phyloP scores from a whole-genome alignment of 2,888 invertebrate genomes.

The Lissocephala sabroskyi region DNA sequence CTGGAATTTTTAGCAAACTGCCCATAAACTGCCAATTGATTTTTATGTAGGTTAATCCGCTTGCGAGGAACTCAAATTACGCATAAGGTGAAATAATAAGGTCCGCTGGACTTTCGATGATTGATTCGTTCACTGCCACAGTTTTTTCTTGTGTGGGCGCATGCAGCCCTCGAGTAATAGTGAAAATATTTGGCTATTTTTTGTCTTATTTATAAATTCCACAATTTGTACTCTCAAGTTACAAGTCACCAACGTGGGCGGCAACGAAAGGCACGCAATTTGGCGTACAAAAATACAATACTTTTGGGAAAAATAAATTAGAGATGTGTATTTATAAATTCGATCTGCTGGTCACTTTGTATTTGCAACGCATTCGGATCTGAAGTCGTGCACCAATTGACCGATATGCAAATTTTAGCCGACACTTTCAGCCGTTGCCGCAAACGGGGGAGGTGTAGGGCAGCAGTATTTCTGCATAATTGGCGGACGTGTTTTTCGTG shows the following conservation, averaged over 20 bases:
- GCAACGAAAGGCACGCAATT: no score
- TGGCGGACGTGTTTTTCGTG: conserved; percentile 35
- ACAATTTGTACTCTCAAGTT: no score
- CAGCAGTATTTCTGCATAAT: conserved; percentile 46
- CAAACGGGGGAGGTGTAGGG: conserved; percentile 5
- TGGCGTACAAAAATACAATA: no score
- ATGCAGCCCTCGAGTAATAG: background rate
- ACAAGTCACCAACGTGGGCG: no score
- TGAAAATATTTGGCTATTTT: conserved; percentile 13
- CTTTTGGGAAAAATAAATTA: no score
- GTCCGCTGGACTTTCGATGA: conserved; percentile 9
- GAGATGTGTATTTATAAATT: no score
- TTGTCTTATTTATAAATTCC: no score
- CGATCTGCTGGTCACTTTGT: conserved; percentile 14
- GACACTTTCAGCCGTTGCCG: conserved; percentile 30
- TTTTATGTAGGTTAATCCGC: background rate
- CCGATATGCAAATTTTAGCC: conserved; percentile 52
- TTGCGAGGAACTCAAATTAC: background rate
- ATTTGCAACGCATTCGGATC: conserved; percentile 44
- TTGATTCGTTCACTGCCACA: conserved; percentile 27
- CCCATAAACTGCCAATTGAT: background rate
- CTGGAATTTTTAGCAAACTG: background rate
- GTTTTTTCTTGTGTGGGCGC: conserved; percentile 37
- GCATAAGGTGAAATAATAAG: no score
- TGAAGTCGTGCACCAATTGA: conserved; percentile 53